These are phyloP conservation scores for Scophthalmus maximus DNA, from an alignment of 2,113 vertebrate species.

Conservation along the genomic window DNA sequence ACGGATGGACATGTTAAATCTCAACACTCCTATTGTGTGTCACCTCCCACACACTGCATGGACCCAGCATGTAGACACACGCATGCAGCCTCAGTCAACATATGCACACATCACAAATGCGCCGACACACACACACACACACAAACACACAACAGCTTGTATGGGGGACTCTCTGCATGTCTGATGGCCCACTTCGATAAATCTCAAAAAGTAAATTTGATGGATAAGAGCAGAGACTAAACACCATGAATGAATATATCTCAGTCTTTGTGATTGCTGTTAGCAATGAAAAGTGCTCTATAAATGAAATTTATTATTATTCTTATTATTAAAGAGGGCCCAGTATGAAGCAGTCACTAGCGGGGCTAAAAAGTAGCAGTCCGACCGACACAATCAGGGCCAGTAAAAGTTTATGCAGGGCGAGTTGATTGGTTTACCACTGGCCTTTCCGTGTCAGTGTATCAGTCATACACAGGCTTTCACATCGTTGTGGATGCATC, in stretches of 20 bases:
- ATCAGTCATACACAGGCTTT: too few species aligned
- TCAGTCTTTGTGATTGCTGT: neutral
- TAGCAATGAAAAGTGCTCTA: too few species aligned
- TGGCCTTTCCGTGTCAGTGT: too few species aligned
- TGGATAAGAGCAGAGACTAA: neutral
- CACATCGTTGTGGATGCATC: too few species aligned
- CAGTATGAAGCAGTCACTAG: neutral
- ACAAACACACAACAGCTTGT: neutral
- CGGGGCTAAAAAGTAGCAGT: neutral
- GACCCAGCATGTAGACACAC: constrained; percentile 53
- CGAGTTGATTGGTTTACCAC: too few species aligned
- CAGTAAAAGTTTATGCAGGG: too few species aligned
- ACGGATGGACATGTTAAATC: constrained; percentile 43
- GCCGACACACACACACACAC: constrained; percentile 5
- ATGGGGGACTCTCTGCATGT: constrained; percentile 5
- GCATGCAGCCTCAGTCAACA: constrained; percentile 27
- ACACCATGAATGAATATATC: neutral
- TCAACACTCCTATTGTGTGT: constrained; percentile 58
- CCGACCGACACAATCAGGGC: too few species aligned
- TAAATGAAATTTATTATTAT: too few species aligned
- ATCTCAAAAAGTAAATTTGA: neutral
- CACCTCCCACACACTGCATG: constrained; percentile 33
- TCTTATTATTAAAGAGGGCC: too few species aligned
- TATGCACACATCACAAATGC: neutral
- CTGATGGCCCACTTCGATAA: constrained; percentile 5